These are phyloP conservation scores for Chlorops oryzae DNA, from an alignment of 1,140 invertebrate genomes.

Conservation along the genomic window DNA sequence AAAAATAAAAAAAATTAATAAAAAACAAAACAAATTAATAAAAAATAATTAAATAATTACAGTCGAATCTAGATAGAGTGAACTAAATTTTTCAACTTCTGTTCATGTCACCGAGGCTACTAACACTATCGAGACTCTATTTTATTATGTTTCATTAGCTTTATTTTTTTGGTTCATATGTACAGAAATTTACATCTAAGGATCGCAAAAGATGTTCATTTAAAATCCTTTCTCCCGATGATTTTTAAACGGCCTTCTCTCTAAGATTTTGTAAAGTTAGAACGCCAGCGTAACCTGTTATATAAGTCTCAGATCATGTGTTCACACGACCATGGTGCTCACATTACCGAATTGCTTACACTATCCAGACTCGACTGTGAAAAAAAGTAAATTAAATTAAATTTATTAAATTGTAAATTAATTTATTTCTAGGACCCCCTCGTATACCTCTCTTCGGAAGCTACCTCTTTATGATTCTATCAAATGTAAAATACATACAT, in stretches of 20 bases:
- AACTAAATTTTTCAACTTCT: no score
- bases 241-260: no score
- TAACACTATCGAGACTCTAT: neutral
- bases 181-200: neutral
- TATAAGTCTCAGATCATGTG: no score
- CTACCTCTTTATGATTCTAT: conserved; percentile 38
- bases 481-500: conserved; percentile 37
- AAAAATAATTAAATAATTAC: no score
- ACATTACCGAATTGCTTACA: no score
- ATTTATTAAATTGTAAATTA: neutral
- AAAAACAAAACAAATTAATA: neutral
- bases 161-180: neutral
- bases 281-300: no score
- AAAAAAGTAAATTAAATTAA: neutral
- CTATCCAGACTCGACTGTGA: no score
- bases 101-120: neutral
- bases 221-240: no score
- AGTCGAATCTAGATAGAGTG: no score
- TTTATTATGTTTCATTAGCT: neutral
- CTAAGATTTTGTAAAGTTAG: no score
- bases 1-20: neutral
- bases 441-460: conserved; percentile 39
- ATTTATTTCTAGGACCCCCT: conserved; percentile 31
- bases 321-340: no score
- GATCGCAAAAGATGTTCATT: neutral